Base-by-base conservation (phyloP, 1,140 invertebrate genomes). In the Choristoneura fumiferana region DNA sequence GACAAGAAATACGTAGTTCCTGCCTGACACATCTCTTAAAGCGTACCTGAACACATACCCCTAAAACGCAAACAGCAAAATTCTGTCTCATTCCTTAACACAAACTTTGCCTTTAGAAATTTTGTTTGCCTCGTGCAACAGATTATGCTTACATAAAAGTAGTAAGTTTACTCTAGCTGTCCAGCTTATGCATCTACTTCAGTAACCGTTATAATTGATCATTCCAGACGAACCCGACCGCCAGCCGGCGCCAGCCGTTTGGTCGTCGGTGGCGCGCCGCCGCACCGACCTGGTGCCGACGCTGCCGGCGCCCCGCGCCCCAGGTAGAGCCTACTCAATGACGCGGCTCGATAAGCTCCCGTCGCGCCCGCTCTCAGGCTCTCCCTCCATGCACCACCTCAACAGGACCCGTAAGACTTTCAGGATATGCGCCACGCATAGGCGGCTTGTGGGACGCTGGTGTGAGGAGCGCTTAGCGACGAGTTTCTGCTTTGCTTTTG, bases 281-380 rank as follows among this genome's bases (percentile, higher is more conserved):
- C 94, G 95, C 83, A 97, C 96, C 58, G 96, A 98, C 90, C 90
- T 98, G 81, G 95, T 96, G 90, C 96, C 96, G 60, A 97, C 96
- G 65, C 93, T 96, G 85, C 95, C 96, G 57, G 94, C 94, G 66
- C 92, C 93, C 49, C 91, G 93, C 65, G 92, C 94, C 74, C 89
- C 92, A 95, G 94, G 94, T 95, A 96, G 96, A 93, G 95, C 96
- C 73, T 95, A 95, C 91, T 97, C 96, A 78, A 96, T 97, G 95
- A 95, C 95, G 73, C 93, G 96, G 74, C 92, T 97, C 91, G 96
- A 97, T 92, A 93, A 95, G 78, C 91, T 96, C 86, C 95, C 95
- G 57, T 90, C 94, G 74, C 72, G 76, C 10, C 73, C 74, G 52
- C 63, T 76, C 58, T 68, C 68, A 63, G 91, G 91, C 69, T 91